Base-by-base conservation (phyloP, 1,140 invertebrate genomes). In the Trichonephila clavata region DNA sequence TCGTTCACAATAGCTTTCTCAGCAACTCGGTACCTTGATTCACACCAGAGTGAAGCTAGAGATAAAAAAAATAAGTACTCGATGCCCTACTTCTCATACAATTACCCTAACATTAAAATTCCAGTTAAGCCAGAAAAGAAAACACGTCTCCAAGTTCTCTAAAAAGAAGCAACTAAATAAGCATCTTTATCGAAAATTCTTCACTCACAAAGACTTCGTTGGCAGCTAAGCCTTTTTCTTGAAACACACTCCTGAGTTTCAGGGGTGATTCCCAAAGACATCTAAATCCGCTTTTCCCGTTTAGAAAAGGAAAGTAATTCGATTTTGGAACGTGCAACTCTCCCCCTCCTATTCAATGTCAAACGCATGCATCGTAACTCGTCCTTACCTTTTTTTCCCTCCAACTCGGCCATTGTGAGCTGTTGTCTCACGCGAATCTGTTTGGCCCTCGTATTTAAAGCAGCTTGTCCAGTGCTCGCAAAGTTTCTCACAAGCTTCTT, bases 201-300 rank as follows among this genome's bases (percentile, higher is more conserved):
- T 59, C n/a, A 20, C 18, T 86, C 63, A 20, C 63, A 71, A 50
- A 63, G 21, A 59, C 87, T 77, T 89, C 27, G 43, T 59, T 89
- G 87, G 87, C 65, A 89, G 21, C 21, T 27, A 50, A 77, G 27
- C 50, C 87, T 77, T 50, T 71, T 71, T 68, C 43, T 21, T 32
- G 20, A 77, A 27, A 57, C 21, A 89, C 57, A 71, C 63, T 63
- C 60, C n/a, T 4, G 5, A 50, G n/a, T 89, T 89, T 89, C 68
- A 21, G 21, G 43, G 65, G 43, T 89, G 87, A 89, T 89, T 89
- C 39, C 65, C n/a, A 59, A 59, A 71, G 43, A 89, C 87, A 77
- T 77, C 87, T 77, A 89, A 89, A 89, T 89, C 87, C 87, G 87
- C 87, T 89, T 77, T 89, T 77, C 68, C 57, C n/a, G 83, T 10